Conservation (phyloP, 2,888 invertebrate genomes). For the Nemurella pictetii region DNA sequence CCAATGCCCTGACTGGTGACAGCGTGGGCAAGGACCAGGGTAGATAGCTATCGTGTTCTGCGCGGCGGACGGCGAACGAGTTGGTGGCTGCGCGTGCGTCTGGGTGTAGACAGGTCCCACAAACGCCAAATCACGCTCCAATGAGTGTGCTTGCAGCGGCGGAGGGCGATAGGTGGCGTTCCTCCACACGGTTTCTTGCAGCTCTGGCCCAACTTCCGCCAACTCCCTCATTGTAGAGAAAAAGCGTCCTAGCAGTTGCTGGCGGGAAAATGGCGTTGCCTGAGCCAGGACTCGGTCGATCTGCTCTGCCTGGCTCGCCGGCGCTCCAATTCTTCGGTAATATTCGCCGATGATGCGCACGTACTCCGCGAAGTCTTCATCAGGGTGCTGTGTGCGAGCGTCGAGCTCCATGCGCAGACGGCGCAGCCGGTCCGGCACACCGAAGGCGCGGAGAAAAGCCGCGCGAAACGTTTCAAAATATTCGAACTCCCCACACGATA, state of each 20-base stretch:
- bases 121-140: not conserved
- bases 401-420: not conserved
- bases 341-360: not conserved
- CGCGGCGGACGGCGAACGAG: not conserved
- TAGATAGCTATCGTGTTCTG: not conserved
- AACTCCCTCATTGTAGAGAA: not conserved
- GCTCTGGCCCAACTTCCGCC: not conserved
- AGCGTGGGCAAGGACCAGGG: not conserved
- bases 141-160: not conserved
- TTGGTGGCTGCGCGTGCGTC: not conserved
- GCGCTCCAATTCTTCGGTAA: not conserved
- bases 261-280: not conserved
- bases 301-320: not conserved
- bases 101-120: not conserved
- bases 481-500: no score
- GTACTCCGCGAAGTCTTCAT: not conserved
- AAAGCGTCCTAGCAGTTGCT: not conserved
- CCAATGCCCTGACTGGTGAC: not conserved
- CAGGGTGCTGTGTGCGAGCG: not conserved
- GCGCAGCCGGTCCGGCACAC: not conserved
- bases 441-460: not conserved
- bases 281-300: not conserved
- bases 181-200: not conserved
- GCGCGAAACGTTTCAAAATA: not conserved
- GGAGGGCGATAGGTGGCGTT: not conserved